Base-by-base conservation (phyloP, 2,113 vertebrate genomes). In the Illadopsis cleaveri region DNA sequence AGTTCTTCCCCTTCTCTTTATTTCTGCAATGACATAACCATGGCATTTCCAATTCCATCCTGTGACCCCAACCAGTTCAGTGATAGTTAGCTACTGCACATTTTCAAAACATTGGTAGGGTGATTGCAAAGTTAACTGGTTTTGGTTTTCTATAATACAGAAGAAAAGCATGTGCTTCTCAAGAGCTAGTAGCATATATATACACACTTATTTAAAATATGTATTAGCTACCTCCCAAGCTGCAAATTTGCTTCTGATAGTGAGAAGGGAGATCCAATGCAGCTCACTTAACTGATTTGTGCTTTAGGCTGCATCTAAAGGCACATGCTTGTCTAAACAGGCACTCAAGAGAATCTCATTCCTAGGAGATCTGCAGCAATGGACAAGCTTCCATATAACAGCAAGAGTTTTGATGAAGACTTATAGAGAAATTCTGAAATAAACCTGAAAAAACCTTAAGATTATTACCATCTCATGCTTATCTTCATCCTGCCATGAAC, bases 1-100 rank as follows among this genome's bases (percentile, higher is more conserved):
- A 33, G 19, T 12, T 69, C 23, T 7, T 35, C 27, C 11, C 24
- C 16, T 5, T 77, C 28, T 61, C 69, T 86, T 58, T 24, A 33
- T 24, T 54, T 53, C 51, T 57, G 30, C 66, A 56, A 7, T 20
- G 30, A 31, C 30, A 4, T 9, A 28, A 8, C 60, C n/a, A 5
- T 22, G 31, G 47, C 15, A 57, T 56, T 62, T 47, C 57, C 37
- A 42, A 12, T 40, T 81, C 58, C 30, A 53, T 5, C 27, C 61
- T 30, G 6, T 3, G 11, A 60, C 21, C 23, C 54, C 71, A 56
- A 40, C 0, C 71, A 73, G 13, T 2, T 9, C 5, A 0, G 27
- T 18, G 11, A 54, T 1, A 77, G 10, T 10, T 27, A 68, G 47
- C 9, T n/a, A 21, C 48, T 54, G 53, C 28, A 30, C 9, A 3